Conservation (phyloP, 2,113 vertebrate species). For the Lonchura striata region DNA sequence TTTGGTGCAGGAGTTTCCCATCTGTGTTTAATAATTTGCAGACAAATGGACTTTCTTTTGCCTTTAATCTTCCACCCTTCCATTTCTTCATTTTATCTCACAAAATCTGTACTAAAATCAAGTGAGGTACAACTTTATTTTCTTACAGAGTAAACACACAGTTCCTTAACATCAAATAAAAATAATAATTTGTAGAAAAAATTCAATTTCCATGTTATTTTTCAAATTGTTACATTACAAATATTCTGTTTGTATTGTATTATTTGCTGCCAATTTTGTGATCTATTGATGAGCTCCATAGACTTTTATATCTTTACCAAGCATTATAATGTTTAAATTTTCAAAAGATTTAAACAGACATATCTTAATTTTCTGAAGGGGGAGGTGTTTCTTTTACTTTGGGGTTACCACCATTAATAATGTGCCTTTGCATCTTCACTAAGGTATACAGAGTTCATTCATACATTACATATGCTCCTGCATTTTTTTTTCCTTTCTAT, state of each 20-base stretch:
- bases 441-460: background rate
- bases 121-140: background rate
- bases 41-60: background rate
- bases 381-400: background rate
- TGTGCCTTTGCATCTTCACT: background rate
- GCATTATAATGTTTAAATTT: background rate
- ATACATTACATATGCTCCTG: background rate
- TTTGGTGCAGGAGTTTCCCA: constrained; percentile 11
- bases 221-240: background rate
- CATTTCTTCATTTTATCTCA: background rate
- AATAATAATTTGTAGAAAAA: background rate
- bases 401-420: background rate
- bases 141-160: background rate
- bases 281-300: background rate
- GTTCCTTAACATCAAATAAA: background rate
- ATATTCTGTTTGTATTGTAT: background rate
- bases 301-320: background rate
- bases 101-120: background rate
- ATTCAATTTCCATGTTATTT: background rate
- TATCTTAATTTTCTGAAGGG: background rate
- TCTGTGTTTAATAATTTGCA: constrained; percentile 53
- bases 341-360: background rate
- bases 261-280: background rate
- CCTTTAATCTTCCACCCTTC: background rate
- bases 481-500: background rate